These are phyloP conservation scores for Peribatodes rhomboidaria DNA, from an alignment of 2,888 invertebrate species.

Conservation along the genomic window DNA sequence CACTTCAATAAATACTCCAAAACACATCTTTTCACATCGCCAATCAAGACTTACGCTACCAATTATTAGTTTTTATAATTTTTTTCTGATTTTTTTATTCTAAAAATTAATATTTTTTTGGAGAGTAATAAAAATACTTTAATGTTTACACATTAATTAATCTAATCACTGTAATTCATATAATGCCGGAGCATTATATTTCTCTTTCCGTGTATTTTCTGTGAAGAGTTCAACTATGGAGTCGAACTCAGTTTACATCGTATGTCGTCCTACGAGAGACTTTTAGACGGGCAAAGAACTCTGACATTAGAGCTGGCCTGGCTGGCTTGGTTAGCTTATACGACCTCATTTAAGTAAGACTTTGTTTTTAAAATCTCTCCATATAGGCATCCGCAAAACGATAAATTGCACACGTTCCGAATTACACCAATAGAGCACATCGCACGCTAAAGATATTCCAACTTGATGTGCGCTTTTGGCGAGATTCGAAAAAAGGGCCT, in stretches of 20 bases:
- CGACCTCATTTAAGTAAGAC: too few species aligned
- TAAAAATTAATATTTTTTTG: constrained; percentile 51
- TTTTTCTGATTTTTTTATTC: constrained; percentile 54
- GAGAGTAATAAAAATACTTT: constrained; percentile 59
- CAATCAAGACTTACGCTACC: constrained; percentile 59
- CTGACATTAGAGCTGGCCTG: too few species aligned
- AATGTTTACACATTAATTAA: constrained; percentile 50
- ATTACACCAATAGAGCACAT: too few species aligned
- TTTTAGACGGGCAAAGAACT: neutral
- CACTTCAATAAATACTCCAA: constrained; percentile 36
- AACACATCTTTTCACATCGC: constrained; percentile 51
- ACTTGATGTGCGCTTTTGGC: too few species aligned
- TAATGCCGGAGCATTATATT: constrained; percentile 32
- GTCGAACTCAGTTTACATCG: too few species aligned
- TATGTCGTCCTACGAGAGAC: neutral
- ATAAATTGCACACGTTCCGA: too few species aligned
- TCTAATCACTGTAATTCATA: constrained; percentile 51
- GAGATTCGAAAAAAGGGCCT: too few species aligned
- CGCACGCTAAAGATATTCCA: too few species aligned
- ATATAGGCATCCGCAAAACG: too few species aligned
- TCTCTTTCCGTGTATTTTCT: constrained; percentile 8
- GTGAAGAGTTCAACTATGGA: constrained; percentile 1
- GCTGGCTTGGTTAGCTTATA: too few species aligned
- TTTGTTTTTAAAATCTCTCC: too few species aligned
- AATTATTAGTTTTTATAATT: constrained; percentile 53